Conservation (phyloP, 2,888 invertebrate genomes). For the Thera britannica region DNA sequence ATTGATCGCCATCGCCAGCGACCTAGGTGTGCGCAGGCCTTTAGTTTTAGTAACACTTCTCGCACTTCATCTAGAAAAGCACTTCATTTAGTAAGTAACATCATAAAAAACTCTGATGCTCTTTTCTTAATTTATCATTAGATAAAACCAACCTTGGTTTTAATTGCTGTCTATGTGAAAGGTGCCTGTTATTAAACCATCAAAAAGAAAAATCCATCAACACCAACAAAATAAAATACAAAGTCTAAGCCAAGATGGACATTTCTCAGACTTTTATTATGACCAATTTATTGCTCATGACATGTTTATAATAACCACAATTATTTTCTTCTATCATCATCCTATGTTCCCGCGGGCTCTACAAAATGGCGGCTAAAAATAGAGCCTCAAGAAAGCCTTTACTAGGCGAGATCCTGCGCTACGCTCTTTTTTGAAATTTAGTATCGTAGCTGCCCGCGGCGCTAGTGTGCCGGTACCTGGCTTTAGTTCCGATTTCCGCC, state of each 20-base stretch:
- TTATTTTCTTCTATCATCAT: slow-evolving; percentile 50
- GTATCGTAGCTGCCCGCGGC: slow-evolving; percentile 60
- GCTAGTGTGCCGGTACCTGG: slow-evolving; percentile 42
- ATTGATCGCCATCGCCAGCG: no score
- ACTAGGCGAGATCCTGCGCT: slow-evolving; percentile 33
- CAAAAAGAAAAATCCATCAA: not conserved
- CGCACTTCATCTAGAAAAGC: no score
- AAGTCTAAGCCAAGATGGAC: slow-evolving; percentile 2
- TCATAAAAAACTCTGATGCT: no score
- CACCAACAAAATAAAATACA: slow-evolving; percentile 8
- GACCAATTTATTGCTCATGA: slow-evolving; percentile 43
- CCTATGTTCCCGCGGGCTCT: slow-evolving; percentile 56
- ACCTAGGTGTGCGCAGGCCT: no score
- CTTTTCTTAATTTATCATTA: not conserved
- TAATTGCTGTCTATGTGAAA: slow-evolving; percentile 6
- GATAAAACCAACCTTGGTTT: not conserved
- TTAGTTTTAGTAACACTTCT: no score
- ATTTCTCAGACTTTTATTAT: slow-evolving; percentile 33
- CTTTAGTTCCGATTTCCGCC: slow-evolving; percentile 73
- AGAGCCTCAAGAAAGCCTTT: slow-evolving; percentile 49
- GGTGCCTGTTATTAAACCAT: not conserved
- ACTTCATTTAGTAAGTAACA: no score
- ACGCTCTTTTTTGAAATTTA: slow-evolving; percentile 49
- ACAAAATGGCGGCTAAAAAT: slow-evolving; percentile 76
- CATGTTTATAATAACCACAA: slow-evolving; percentile 58